Percentiles rank a stretch among this genome's conserved stretches.
Conservation (phyloP, 2,888 invertebrate genomes). For the Zhengitettix transpicula region DNA sequence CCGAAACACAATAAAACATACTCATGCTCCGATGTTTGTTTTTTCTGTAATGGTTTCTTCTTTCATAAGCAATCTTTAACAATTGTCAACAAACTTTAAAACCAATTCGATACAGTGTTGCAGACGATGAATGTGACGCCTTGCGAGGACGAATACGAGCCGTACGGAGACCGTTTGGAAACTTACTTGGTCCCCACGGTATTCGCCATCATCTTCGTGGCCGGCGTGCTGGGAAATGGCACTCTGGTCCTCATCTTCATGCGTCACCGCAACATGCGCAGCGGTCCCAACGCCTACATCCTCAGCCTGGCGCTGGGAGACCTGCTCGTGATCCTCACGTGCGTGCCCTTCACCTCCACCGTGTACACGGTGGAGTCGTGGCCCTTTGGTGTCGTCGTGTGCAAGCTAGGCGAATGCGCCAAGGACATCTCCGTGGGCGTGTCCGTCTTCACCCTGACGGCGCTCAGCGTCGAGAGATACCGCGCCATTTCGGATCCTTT, state of each 20-base stretch:
- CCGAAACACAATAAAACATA: no score
- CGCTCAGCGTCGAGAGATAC: no score
- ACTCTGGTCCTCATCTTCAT: constrained; percentile 64
- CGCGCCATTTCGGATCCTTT: no score
- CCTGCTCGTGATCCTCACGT: constrained; percentile 63
- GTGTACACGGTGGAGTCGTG: constrained; percentile 71
- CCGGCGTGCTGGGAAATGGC: constrained; percentile 71
- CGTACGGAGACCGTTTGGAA: constrained; percentile 50
- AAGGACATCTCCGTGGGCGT: no score
- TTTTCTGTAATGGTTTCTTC: no score
- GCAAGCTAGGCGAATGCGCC: constrained; percentile 41
- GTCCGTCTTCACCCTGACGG: no score
- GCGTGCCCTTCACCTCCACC: constrained; percentile 69
- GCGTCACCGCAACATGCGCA: constrained; percentile 63
- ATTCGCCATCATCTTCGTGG: constrained; percentile 66
- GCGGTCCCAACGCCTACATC: constrained; percentile 75
- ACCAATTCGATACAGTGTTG: no score
- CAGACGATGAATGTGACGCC: no score
- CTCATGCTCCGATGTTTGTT: no score
- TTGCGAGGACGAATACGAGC: constrained; percentile 17
- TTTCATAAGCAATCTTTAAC: no score
- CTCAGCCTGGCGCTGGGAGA: constrained; percentile 71
- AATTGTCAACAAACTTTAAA: no score
- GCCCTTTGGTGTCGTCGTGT: constrained; percentile 74
- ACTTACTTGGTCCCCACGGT: constrained; percentile 65